These are phyloP conservation scores for Cardinalis cardinalis DNA, from an alignment of 2,113 vertebrate genomes.

Conservation along the genomic window DNA sequence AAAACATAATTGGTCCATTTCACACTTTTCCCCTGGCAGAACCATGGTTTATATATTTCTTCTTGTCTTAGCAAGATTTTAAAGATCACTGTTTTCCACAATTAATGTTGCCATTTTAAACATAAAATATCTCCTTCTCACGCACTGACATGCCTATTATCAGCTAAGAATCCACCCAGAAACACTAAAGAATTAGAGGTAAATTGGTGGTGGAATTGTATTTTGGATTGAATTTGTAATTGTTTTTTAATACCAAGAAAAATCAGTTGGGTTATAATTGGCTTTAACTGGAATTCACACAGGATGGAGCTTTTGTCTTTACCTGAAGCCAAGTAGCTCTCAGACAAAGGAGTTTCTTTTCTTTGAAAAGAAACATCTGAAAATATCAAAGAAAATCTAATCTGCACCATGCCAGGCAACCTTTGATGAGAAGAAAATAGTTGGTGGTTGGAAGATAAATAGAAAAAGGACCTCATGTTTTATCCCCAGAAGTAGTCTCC, in stretches of 20 bases:
- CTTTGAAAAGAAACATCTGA: too few species aligned
- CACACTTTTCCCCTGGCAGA: not conserved
- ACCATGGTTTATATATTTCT: not conserved
- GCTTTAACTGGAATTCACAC: not conserved
- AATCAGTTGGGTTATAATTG: not conserved
- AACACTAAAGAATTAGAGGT: not conserved
- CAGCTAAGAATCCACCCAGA: not conserved
- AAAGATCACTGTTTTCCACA: not conserved
- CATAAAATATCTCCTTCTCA: not conserved
- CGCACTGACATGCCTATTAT: not conserved
- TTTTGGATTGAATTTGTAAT: not conserved
- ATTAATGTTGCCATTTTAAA: not conserved
- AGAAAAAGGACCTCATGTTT: not conserved
- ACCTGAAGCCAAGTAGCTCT: not conserved
- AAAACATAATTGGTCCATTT: not conserved
- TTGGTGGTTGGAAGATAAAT: not conserved
- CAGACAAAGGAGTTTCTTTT: not conserved
- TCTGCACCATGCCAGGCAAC: not conserved
- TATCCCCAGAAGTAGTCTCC: not conserved
- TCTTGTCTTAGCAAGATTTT: not conserved
- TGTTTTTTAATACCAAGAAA: not conserved
- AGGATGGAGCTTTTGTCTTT: not conserved
- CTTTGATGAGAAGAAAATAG: not conserved
- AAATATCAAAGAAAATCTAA: not conserved
- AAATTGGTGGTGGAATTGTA: not conserved